Evolutionary conservation across 2,113 vertebrate genomes (phyloP).

Genomic region (Phyllopteryx taeniolatus): DNA sequence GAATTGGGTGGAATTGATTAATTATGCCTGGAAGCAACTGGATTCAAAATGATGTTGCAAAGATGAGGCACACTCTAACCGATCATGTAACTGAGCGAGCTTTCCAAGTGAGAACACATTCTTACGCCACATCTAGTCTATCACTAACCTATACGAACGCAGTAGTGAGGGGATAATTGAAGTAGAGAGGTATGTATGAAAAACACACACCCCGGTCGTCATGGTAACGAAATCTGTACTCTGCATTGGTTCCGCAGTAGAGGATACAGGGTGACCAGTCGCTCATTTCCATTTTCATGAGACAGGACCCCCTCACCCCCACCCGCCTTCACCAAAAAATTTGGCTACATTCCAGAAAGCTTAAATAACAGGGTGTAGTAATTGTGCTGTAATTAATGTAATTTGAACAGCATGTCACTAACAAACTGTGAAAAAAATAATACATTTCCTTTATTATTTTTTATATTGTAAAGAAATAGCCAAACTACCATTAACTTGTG

Average conservation of each 20-base stretch:
- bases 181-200: background rate
- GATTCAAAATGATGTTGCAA: no score
- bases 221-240: background rate
- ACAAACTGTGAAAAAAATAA: background rate
- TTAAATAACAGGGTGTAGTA: background rate
- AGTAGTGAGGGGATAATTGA: background rate
- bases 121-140: no score
- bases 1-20: no score
- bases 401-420: background rate
- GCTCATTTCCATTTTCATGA: background rate
- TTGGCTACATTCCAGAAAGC: background rate
- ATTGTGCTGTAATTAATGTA: background rate
- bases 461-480: background rate
- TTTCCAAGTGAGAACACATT: no score
- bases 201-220: background rate
- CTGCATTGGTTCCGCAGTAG: background rate
- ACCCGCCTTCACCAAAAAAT: background rate
- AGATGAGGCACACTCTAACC: no score
- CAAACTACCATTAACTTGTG: background rate
- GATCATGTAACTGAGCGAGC: no score
- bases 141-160: background rate
- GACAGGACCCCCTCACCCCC: background rate
- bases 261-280: background rate
- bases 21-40: no score
- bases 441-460: background rate